Conservation (phyloP, 2,888 invertebrate genomes). For the Anaspis maculata region DNA sequence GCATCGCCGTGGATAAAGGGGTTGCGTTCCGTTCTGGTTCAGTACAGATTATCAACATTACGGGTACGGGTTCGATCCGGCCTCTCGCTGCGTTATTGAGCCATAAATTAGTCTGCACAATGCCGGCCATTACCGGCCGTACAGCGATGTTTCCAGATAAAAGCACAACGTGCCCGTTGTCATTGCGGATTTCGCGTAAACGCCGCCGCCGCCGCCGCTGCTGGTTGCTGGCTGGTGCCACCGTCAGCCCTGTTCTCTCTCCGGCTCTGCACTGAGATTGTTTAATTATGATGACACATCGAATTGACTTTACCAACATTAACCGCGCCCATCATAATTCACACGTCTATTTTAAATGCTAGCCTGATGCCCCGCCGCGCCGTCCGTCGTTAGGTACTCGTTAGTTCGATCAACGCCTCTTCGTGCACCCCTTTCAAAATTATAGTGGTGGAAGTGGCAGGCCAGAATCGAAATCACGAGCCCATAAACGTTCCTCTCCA, state of each 20-base stretch:
- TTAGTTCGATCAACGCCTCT: too few species aligned
- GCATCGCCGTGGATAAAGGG: constrained; percentile 16
- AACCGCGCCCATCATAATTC: too few species aligned
- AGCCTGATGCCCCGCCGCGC: too few species aligned
- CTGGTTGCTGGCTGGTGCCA: constrained; percentile 25
- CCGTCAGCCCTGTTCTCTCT: constrained; percentile 2
- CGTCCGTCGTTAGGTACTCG: too few species aligned
- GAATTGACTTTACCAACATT: too few species aligned
- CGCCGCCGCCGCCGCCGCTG: constrained; percentile 16
- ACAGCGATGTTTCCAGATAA: constrained; percentile 32
- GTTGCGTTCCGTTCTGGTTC: constrained; percentile 25
- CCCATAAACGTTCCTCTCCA: too few species aligned
- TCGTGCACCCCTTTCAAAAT: too few species aligned
- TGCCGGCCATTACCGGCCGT: constrained; percentile 35
- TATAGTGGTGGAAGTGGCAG: too few species aligned
- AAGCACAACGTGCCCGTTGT: constrained; percentile 30
- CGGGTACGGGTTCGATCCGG: constrained; percentile 32
- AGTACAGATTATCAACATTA: constrained; percentile 36
- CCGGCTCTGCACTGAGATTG: too few species aligned
- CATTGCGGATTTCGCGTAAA: constrained; percentile 25
- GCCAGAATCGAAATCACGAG: too few species aligned
- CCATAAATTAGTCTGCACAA: constrained; percentile 37
- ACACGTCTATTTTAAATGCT: too few species aligned
- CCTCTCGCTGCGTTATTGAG: constrained; percentile 36
- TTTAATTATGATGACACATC: too few species aligned